Conservation (phyloP, 1,140 invertebrate genomes). For the Wiebesia pumilae region DNA sequence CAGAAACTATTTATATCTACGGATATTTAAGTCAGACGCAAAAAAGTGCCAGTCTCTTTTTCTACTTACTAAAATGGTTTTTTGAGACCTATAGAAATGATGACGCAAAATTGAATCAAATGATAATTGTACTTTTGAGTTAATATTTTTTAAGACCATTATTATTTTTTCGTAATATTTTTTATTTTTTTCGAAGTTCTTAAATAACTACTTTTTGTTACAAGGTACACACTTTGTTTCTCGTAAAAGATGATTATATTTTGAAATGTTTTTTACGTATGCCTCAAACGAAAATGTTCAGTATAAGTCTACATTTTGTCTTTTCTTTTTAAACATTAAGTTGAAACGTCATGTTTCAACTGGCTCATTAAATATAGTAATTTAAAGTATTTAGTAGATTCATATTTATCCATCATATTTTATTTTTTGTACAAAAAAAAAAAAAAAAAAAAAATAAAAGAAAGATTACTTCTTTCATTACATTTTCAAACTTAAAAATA, state of each 20-base stretch:
- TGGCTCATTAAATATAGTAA: not conserved
- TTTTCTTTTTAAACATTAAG: not conserved
- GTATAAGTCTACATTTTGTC: not conserved
- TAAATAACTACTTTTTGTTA: not conserved
- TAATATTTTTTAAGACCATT: not conserved
- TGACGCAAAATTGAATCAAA: not conserved
- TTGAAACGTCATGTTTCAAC: not conserved
- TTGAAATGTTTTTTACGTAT: not conserved
- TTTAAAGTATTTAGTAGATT: no score
- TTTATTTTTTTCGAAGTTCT: not conserved
- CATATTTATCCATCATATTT: no score
- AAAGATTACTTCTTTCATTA: not conserved
- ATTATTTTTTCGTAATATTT: not conserved
- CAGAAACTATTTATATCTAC: not conserved
- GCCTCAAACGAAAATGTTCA: not conserved
- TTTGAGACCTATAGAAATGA: not conserved
- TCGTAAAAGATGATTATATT: constrained; percentile 5
- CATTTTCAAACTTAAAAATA: not conserved
- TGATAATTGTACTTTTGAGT: not conserved
- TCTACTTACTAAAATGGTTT: not conserved
- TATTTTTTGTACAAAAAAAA: no score
- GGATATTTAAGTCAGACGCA: not conserved
- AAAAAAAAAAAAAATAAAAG: no score
- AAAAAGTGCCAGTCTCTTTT: not conserved
- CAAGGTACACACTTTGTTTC: not conserved